Conservation (phyloP, 1,140 invertebrate species). For the Drosophila subpulchrella region DNA sequence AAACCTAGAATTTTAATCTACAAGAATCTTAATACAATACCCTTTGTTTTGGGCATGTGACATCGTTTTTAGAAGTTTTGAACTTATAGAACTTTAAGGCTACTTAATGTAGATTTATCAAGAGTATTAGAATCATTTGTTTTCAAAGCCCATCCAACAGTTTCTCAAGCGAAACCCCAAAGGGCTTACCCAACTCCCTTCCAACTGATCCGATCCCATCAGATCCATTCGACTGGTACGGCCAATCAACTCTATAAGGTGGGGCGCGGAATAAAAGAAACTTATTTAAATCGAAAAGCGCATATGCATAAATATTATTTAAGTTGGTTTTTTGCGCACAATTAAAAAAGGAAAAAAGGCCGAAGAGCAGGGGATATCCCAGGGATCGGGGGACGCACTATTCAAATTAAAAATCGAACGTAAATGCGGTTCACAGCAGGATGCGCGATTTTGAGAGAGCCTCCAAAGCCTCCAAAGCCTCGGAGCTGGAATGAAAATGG, state of each 20-base stretch:
- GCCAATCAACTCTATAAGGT: conserved; percentile 37
- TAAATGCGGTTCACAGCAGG: conserved; percentile 83
- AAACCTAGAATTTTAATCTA: too few species aligned
- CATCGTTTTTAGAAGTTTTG: not conserved
- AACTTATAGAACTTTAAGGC: too few species aligned
- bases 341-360: conserved; percentile 62
- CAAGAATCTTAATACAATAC: too few species aligned
- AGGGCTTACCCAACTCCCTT: not conserved
- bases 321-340: conserved; percentile 75
- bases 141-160: not conserved
- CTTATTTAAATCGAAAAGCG: conserved; percentile 78
- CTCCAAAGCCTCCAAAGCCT: conserved; percentile 30
- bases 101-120: not conserved
- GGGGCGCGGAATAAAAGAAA: conserved; percentile 51
- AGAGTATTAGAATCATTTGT: too few species aligned
- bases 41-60: not conserved
- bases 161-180: not conserved
- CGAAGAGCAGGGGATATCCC: not conserved
- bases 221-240: conserved; percentile 1
- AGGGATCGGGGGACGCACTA: conserved; percentile 42
- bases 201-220: conserved; percentile 8
- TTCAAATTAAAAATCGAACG: conserved; percentile 83
- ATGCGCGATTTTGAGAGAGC: conserved; percentile 64
- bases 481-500: conserved; percentile 25
- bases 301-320: conserved; percentile 81